A percentile compares a stretch with the other conserved stretches of the same genome.
Conservation (phyloP, 2,888 invertebrate genomes). For the Tenodera sinensis region DNA sequence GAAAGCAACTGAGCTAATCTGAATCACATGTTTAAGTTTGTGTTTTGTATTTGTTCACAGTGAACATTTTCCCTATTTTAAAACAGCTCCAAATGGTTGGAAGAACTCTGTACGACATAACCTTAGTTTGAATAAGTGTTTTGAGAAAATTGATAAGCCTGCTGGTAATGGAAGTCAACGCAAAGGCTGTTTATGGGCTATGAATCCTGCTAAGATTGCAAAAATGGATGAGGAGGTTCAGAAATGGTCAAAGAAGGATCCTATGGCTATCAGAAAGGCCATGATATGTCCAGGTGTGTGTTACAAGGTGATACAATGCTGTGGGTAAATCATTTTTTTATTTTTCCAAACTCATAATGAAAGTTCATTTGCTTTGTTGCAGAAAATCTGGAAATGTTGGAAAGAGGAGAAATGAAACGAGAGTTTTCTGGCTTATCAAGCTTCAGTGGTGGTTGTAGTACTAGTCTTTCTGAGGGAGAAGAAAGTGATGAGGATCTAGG, state of each 20-base stretch:
- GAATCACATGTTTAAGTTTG: neutral
- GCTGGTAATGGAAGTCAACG: slow-evolving; percentile 81
- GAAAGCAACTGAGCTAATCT: no score
- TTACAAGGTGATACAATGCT: neutral
- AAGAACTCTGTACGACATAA: slow-evolving; percentile 98
- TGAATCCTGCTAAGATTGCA: slow-evolving; percentile 89
- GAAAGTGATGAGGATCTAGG: slow-evolving; percentile 34
- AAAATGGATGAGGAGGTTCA: slow-evolving; percentile 99
- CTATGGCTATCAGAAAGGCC: slow-evolving; percentile 83
- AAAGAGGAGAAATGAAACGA: slow-evolving; percentile 86
- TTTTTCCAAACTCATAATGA: neutral
- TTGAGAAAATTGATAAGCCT: slow-evolving; percentile 96
- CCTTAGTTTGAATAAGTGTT: slow-evolving; percentile 95
- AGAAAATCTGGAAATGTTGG: slow-evolving; percentile 77
- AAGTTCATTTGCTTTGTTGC: slow-evolving; percentile 37
- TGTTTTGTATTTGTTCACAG: slow-evolving; percentile 52
- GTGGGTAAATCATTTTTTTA: neutral
- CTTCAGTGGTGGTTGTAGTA: neutral
- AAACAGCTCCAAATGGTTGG: slow-evolving; percentile 97
- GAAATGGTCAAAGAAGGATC: slow-evolving; percentile 96
- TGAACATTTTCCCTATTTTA: slow-evolving; percentile 97
- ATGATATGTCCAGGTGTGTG: slow-evolving; percentile 85
- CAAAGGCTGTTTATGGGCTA: slow-evolving; percentile 88
- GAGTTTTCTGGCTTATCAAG: slow-evolving; percentile 37
- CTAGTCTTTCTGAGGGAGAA: slow-evolving; percentile 11